Evolutionary conservation across 2,113 vertebrate genomes (phyloP).

Genomic region (Tyto alba): DNA sequence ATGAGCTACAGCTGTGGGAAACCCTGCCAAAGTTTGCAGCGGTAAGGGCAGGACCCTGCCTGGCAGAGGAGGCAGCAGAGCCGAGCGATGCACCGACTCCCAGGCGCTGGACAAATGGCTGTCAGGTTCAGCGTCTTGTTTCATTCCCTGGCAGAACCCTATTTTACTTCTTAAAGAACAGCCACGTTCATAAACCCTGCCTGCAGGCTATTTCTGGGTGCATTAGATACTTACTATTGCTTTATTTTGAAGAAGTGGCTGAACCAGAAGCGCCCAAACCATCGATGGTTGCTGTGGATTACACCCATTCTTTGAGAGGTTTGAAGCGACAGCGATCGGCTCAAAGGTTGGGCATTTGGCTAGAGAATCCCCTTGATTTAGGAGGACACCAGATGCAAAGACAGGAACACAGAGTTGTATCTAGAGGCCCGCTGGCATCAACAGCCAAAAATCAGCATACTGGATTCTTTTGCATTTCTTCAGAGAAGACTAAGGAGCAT

Average conservation of each 20-base stretch:
- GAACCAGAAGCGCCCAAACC: background rate
- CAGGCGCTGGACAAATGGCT: accelerated
- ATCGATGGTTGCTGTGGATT: background rate
- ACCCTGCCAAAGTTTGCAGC: background rate
- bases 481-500: background rate
- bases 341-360: background rate
- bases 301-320: background rate
- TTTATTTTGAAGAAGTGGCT: background rate
- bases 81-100: accelerated
- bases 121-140: background rate
- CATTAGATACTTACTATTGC: background rate
- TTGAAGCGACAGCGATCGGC: background rate
- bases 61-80: background rate
- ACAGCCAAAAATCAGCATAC: background rate
- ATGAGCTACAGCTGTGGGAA: background rate
- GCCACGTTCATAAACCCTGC: background rate
- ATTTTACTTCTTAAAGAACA: background rate
- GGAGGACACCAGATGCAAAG: background rate
- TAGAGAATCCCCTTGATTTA: background rate
- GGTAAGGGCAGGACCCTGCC: background rate
- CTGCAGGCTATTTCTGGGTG: background rate
- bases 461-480: background rate
- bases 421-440: accelerated
- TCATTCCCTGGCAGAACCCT: background rate
- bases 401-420: background rate